These are phyloP conservation scores for Nesoenas mayeri DNA, from an alignment of 2,113 vertebrate species.

Conservation along the genomic window DNA sequence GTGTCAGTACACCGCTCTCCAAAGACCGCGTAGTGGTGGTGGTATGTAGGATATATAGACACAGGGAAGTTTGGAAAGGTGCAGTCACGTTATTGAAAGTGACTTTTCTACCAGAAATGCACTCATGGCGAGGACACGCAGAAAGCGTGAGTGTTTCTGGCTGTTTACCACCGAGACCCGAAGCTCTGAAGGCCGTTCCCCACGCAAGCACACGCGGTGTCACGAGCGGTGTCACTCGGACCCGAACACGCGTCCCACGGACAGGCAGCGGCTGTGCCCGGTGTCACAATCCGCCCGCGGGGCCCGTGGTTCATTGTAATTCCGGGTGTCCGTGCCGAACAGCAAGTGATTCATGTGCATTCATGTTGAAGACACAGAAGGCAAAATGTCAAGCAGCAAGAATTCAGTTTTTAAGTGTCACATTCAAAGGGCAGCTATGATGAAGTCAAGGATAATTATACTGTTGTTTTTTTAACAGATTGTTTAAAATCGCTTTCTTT, in stretches of 20 bases:
- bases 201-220: too few species aligned
- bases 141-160: too few species aligned
- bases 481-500: neutral
- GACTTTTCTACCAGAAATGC: fast-evolving
- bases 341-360: too few species aligned
- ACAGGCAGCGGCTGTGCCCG: too few species aligned
- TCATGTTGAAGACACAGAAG: neutral
- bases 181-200: too few species aligned
- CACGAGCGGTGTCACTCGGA: too few species aligned
- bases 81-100: fast-evolving
- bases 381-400: too few species aligned
- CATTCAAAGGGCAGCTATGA: neutral
- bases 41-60: neutral
- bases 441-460: neutral
- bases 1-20: neutral
- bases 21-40: fast-evolving
- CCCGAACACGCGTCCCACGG: too few species aligned
- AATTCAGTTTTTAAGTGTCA: neutral
- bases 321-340: too few species aligned
- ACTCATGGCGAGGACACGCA: neutral
- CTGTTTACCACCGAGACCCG: too few species aligned
- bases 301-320: too few species aligned
- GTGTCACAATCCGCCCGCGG: too few species aligned
- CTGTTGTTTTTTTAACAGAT: neutral
- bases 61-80: neutral